A percentile compares a stretch with the other conserved stretches of the same genome.
Evolutionary conservation across 2,888 invertebrate species (phyloP).

Genomic region (Tenthredo scrophulariae): DNA sequence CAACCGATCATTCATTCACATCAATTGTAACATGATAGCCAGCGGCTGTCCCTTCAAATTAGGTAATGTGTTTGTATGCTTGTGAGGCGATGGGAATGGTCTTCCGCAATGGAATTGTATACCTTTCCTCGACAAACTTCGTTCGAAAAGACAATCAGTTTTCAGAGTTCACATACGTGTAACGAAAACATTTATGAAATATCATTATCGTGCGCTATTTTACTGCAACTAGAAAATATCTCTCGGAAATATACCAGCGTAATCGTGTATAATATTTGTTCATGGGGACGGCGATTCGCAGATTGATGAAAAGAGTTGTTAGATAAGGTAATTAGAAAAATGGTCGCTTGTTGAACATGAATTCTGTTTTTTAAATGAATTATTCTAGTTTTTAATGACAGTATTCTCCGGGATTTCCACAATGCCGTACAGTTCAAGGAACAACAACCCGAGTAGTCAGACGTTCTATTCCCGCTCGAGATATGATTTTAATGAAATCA

Average conservation of each 20-base stretch:
- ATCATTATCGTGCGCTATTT: neutral
- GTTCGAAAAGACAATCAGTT: neutral
- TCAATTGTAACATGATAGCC: neutral
- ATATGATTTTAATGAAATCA: slow-evolving; percentile 1
- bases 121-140: neutral
- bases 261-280: neutral
- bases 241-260: neutral
- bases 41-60: neutral
- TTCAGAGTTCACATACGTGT: neutral
- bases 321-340: too few relatives aligned
- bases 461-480: neutral
- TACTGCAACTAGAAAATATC: neutral
- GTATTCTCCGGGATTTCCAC: too few relatives aligned
- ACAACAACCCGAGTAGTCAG: too few relatives aligned
- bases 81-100: neutral
- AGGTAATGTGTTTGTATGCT: neutral
- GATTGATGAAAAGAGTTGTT: too few relatives aligned
- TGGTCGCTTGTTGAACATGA: too few relatives aligned
- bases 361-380: too few relatives aligned
- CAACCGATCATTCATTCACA: neutral
- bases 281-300: too few relatives aligned
- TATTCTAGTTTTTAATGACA: too few relatives aligned
- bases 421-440: too few relatives aligned
- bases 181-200: neutral
- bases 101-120: neutral